A percentile compares a stretch with the other conserved stretches of the same genome.
phyloP scores from a whole-genome alignment of 2,113 vertebrate species.

The Pygoscelis adeliae region DNA sequence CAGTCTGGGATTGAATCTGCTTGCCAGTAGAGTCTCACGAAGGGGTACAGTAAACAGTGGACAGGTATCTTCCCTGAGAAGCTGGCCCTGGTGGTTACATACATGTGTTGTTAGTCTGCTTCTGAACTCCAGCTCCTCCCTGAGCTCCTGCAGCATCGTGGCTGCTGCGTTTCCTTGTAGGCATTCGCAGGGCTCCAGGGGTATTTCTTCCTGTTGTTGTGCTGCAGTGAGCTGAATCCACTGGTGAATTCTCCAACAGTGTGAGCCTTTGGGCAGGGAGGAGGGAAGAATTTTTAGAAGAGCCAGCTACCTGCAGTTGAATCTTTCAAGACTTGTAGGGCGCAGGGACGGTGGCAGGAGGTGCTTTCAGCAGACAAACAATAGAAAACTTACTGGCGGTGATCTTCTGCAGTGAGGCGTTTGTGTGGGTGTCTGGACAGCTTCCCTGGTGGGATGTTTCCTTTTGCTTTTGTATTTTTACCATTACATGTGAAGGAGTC shows the following conservation, averaged over 20 bases:
- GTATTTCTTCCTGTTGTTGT: background rate
- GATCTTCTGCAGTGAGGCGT: background rate
- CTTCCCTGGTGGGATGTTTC: background rate
- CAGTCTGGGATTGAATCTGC: background rate
- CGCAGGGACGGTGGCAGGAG: rapidly evolving
- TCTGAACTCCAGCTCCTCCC: background rate
- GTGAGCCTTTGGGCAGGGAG: background rate
- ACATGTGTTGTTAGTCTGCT: rapidly evolving
- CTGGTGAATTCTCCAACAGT: background rate
- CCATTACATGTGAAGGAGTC: background rate
- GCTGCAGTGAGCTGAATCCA: background rate
- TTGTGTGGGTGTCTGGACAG: background rate
- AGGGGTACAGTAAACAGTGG: background rate
- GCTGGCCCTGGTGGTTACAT: background rate
- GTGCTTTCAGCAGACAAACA: background rate
- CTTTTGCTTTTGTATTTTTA: background rate
- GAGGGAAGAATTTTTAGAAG: background rate
- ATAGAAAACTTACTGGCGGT: background rate
- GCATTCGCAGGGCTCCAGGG: background rate
- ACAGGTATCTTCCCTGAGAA: background rate
- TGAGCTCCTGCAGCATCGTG: background rate
- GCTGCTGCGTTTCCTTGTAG: background rate
- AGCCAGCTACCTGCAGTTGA: background rate
- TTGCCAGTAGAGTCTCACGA: background rate
- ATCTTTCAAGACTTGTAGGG: background rate